phyloP scores from a whole-genome alignment of 1,140 invertebrate species.

The Tigriopus japonicus region DNA sequence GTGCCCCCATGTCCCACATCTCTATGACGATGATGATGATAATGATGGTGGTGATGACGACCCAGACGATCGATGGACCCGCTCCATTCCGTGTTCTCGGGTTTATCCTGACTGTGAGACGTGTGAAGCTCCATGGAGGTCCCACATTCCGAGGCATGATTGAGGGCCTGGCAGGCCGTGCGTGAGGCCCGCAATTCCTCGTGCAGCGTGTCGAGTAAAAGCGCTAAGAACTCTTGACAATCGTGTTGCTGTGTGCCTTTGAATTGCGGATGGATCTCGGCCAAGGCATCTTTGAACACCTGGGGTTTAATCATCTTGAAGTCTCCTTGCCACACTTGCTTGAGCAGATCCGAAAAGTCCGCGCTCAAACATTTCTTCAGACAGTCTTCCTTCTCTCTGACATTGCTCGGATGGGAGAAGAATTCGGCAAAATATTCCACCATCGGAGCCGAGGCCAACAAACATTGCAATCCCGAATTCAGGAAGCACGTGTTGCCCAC shows the following conservation, averaged over 20 bases:
- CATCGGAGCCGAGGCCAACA: slow-evolving; percentile 26
- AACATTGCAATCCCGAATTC: slow-evolving; percentile 28
- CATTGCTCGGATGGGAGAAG: neutral
- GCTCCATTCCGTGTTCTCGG: neutral
- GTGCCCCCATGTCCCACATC: no score
- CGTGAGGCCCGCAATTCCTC: slow-evolving; percentile 37
- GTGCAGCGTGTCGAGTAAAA: slow-evolving; percentile 43
- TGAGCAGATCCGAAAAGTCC: neutral
- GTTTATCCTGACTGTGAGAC: neutral
- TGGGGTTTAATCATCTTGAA: slow-evolving; percentile 32
- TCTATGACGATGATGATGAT: no score
- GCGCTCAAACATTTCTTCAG: neutral
- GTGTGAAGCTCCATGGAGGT: slow-evolving; percentile 12
- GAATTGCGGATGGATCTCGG: slow-evolving; percentile 40
- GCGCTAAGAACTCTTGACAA: slow-evolving; percentile 48
- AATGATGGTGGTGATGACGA: no score
- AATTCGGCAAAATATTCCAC: slow-evolving; percentile 25
- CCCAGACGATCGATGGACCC: no score
- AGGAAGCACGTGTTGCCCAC: slow-evolving; percentile 35
- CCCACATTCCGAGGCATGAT: slow-evolving; percentile 2
- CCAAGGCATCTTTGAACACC: slow-evolving; percentile 40
- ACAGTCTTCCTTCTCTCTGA: neutral
- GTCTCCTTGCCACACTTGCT: neutral
- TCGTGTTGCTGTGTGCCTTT: slow-evolving; percentile 39
- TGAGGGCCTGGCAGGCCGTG: neutral